Evolutionary conservation across 2,888 invertebrate genomes (phyloP), one percentile per base, ranked within the genome.

Genomic region (Cantharis rustica): DNA sequence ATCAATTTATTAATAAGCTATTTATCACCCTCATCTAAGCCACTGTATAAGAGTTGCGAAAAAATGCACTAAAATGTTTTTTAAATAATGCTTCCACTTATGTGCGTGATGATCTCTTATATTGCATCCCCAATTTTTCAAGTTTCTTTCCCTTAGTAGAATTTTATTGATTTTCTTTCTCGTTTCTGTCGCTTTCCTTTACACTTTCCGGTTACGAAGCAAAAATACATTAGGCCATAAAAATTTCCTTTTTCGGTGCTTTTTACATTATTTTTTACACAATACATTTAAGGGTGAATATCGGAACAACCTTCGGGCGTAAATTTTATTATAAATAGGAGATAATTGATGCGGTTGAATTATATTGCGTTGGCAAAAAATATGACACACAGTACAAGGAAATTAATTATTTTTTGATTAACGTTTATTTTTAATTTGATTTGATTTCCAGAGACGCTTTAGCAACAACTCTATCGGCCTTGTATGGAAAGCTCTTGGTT

Each of bases 401-500:
- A 47, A 47, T 7, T 47, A 11, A 47, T 47, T 23, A 23, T 23
- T 23, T 23, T 47, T 47, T 47, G n/a, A 47, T 47, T 47, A 47
- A 7, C n/a, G 5, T 7, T 47, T 47, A 47, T 47, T 47, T 47
- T 47, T 47, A 47, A 47, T 47, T 47, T 47, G 5, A 47, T 47
- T 31, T 70, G 15, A 17, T 23, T 63, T 27, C 71, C 89, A 97
- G 96, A 83, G 96, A 97, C 88, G 96, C 96, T 81, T 89, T 97
- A 86, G 95, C 96, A 76, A 95, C 96, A 47, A 95, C 96, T 16
- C 90, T 98, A 81, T 98, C 98, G 79, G 97, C 97, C 0, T 91
- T 98, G 26, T 98, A 98, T 87, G 97, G 97, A 68, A 97, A 98
- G 89, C 91, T 98, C 71, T 89, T 98, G 83, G 96, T 98, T 63